Evolutionary conservation across 2,888 invertebrate genomes (phyloP).

Genomic region (Erebia ligea): DNA sequence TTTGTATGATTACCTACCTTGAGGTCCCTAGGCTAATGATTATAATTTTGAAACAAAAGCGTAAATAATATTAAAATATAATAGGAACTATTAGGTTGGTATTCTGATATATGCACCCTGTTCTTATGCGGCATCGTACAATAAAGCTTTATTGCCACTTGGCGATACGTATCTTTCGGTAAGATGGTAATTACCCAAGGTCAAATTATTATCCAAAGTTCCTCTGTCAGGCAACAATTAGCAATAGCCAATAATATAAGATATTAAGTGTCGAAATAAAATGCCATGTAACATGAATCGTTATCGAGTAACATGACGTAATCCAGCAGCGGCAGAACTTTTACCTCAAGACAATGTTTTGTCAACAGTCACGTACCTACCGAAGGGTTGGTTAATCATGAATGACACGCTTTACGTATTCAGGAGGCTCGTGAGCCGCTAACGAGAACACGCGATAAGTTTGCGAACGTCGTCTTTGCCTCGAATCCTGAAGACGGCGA

Average conservation of each 20-base stretch:
- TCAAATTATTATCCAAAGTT: too few relatives aligned
- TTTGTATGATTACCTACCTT: too few relatives aligned
- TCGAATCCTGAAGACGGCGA: slow-evolving; percentile 72
- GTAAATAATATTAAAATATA: too few relatives aligned
- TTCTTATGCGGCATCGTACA: too few relatives aligned
- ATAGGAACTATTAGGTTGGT: too few relatives aligned
- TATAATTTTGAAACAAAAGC: too few relatives aligned
- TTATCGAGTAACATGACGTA: slow-evolving; percentile 1
- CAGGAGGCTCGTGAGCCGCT: slow-evolving; percentile 70
- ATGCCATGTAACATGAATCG: background rate
- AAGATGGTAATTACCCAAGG: too few relatives aligned
- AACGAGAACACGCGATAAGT: slow-evolving; percentile 80
- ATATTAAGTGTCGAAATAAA: background rate
- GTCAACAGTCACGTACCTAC: slow-evolving; percentile 70
- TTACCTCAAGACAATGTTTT: slow-evolving; percentile 51
- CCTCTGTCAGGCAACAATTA: too few relatives aligned
- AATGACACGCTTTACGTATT: slow-evolving; percentile 78
- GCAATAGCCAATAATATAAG: background rate
- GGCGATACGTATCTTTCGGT: too few relatives aligned
- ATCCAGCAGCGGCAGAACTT: background rate
- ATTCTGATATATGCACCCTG: too few relatives aligned
- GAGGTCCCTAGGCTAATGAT: too few relatives aligned
- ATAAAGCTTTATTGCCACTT: too few relatives aligned
- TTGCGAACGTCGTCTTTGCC: slow-evolving; percentile 73
- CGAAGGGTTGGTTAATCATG: slow-evolving; percentile 74